Conservation (phyloP, 2,888 invertebrate genomes). For the Endomychus coccineus region DNA sequence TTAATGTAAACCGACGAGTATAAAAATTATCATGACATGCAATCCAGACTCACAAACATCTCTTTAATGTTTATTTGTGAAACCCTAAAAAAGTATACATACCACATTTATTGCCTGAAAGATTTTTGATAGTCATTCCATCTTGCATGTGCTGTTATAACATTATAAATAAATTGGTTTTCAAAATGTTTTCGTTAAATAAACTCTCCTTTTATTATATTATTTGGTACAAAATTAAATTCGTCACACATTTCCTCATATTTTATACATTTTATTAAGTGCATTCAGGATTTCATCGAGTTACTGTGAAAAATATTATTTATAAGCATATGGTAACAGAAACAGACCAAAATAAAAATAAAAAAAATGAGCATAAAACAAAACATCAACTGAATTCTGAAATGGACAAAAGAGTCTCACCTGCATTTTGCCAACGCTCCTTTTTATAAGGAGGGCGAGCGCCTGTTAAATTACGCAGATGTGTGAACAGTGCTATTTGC, state of each 20-base stretch:
- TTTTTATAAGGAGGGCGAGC: constrained; percentile 18
- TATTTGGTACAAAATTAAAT: constrained; percentile 29
- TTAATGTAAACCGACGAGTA: too few species aligned
- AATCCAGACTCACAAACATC: constrained; percentile 21
- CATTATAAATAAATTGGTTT: constrained; percentile 27
- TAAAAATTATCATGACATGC: not conserved
- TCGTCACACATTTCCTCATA: constrained; percentile 17
- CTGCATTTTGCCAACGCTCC: constrained; percentile 18
- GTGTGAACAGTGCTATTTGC: constrained; percentile 14
- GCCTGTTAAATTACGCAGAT: constrained; percentile 12
- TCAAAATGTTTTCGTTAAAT: constrained; percentile 21
- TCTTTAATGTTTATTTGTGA: constrained; percentile 19
- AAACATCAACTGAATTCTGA: constrained; percentile 5
- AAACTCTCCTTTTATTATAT: constrained; percentile 26
- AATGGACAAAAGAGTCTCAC: constrained; percentile 21
- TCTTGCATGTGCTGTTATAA: constrained; percentile 23
- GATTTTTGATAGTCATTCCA: constrained; percentile 20
- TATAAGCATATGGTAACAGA: constrained; percentile 15
- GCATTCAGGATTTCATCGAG: constrained; percentile 26
- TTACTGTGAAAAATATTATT: constrained; percentile 36
- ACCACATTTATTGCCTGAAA: constrained; percentile 22
- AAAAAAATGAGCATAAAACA: constrained; percentile 9
- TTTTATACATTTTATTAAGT: constrained; percentile 15
- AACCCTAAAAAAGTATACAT: constrained; percentile 28
- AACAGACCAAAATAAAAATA: constrained; percentile 12